Evolutionary conservation across 2,113 vertebrate species (phyloP), one percentile per base, ranked within the genome.

Genomic region (Electrona antarctica): DNA sequence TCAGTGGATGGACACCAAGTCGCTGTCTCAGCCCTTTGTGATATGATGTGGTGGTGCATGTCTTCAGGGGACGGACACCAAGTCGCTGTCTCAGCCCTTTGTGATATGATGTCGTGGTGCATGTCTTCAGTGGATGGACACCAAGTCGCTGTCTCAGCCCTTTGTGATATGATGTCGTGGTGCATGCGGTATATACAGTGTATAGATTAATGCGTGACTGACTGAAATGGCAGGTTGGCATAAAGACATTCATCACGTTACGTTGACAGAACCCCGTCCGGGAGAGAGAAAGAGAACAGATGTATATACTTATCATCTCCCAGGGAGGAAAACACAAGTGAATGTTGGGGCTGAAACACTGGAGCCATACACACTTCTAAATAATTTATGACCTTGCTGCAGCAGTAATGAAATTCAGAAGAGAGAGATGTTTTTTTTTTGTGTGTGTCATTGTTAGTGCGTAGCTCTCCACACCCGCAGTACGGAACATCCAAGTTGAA

Each of bases 321-420:
- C 76, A 78, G 83, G 79, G 63, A 83, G 76, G 77, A 21, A 76
- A 47, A 72, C 74, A 88, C 65, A 74, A 78, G 78, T 77, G 77
- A 86, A 81, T 71, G 21, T 21, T 21, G 78, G 68, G 72, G 77
- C 78, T 70, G 67, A 86, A 84, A 87, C 86, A 85, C 79, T 77
- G 80, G 33, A 88, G 87, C 81, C 78, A 69, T 71, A 21, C 21
- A 21, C 76, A 57, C 33, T 74, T 29, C 79, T 92, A 88, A 90
- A 92, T 92, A 86, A 90, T 91, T 83, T 85, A 92, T 92, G 82
- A 87, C 76, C 81, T 80, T 68, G 82, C 87, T 86, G 90, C 88
- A 81, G 88, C 78, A 80, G 83, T 89, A 90, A 88, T 91, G 81
- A 91, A 88, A 90, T 86, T 87, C 84, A 15, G 45, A 81, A 70